Conservation (phyloP, 2,888 invertebrate species). For the Allophyes oxyacanthae region DNA sequence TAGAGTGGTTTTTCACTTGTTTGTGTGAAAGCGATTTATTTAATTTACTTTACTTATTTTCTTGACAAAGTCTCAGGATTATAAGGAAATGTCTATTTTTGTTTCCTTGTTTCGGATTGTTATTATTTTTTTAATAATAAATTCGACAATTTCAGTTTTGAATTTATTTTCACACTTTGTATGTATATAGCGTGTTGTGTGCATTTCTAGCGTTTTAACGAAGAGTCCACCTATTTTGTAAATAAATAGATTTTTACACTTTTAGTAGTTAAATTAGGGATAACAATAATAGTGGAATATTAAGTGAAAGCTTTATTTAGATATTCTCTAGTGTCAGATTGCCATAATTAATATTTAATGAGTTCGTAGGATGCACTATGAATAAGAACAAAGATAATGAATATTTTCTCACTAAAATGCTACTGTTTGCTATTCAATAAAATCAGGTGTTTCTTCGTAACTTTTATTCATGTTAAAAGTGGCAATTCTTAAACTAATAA, state of each 20-base stretch:
- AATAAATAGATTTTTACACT: slow-evolving; percentile 87
- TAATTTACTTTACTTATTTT: background rate
- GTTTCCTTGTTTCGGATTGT: slow-evolving; percentile 12
- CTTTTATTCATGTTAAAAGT: slow-evolving; percentile 27
- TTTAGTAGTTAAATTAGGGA: slow-evolving; percentile 71
- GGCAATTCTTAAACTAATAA: slow-evolving; percentile 23
- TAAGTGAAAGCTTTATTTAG: slow-evolving; percentile 84
- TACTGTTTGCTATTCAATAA: slow-evolving; percentile 42
- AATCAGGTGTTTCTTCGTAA: slow-evolving; percentile 36
- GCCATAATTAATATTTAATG: slow-evolving; percentile 74
- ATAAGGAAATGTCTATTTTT: slow-evolving; percentile 6
- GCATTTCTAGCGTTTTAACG: slow-evolving; percentile 83
- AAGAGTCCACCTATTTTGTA: slow-evolving; percentile 89
- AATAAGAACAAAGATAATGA: slow-evolving; percentile 38
- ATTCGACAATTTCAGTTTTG: slow-evolving; percentile 19
- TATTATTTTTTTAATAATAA: slow-evolving; percentile 34
- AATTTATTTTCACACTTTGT: slow-evolving; percentile 45
- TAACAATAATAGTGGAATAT: slow-evolving; percentile 66
- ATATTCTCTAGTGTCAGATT: slow-evolving; percentile 77
- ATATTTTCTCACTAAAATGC: slow-evolving; percentile 37
- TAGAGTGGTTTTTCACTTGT: slow-evolving; percentile 20
- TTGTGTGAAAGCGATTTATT: slow-evolving; percentile 27
- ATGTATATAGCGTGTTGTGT: slow-evolving; percentile 79
- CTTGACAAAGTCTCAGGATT: slow-evolving; percentile 11
- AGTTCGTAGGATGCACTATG: slow-evolving; percentile 53